Evolutionary conservation across 2,113 vertebrate genomes (phyloP).

Genomic region (Pituophis catenifer): DNA sequence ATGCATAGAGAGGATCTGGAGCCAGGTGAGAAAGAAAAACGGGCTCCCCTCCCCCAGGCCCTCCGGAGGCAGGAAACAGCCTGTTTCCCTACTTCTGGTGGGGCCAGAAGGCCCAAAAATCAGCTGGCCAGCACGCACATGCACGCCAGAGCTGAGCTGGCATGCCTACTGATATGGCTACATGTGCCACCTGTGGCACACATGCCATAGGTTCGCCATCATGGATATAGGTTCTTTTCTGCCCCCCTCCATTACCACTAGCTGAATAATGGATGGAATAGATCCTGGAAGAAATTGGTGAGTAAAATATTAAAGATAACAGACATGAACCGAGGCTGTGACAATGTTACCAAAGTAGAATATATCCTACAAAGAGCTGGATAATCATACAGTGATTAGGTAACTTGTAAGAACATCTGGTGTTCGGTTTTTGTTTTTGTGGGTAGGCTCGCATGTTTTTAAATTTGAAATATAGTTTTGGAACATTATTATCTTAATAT

Average conservation of each 20-base stretch:
- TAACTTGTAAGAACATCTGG: neutral
- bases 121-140: too few species aligned
- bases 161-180: too few species aligned
- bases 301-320: neutral
- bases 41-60: too few species aligned
- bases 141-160: too few species aligned
- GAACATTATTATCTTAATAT: conserved; percentile 22
- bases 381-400: neutral
- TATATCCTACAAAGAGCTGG: neutral
- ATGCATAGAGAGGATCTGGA: too few species aligned
- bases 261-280: neutral
- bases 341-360: neutral
- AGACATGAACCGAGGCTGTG: neutral
- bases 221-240: neutral
- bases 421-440: neutral
- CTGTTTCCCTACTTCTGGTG: too few species aligned
- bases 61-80: too few species aligned
- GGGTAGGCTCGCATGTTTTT: conserved; percentile 20
- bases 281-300: neutral
- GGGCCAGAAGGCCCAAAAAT: too few species aligned
- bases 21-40: too few species aligned
- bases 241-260: neutral
- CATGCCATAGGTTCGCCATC: too few species aligned
- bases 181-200: too few species aligned
- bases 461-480: conserved; percentile 9